Evolutionary conservation across 2,113 vertebrate genomes (phyloP).

Genomic region (Tiliqua scincoides): DNA sequence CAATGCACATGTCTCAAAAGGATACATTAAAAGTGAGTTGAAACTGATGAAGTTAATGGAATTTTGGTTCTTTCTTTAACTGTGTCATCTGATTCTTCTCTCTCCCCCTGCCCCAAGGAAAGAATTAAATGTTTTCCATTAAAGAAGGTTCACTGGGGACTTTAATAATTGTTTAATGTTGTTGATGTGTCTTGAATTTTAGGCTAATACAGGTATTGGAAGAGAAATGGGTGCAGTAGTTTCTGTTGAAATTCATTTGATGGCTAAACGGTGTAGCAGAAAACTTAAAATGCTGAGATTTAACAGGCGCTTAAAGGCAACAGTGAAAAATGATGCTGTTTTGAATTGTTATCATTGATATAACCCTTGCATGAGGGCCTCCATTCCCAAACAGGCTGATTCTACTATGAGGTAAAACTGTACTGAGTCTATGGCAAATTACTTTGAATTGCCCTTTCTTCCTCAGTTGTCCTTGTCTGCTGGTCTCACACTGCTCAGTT

Average conservation of each 20-base stretch:
- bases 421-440: no score
- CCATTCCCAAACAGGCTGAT: no score
- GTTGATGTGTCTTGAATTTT: not conserved
- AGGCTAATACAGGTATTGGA: not conserved
- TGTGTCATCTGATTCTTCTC: not conserved
- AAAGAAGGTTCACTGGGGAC: not conserved
- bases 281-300: not conserved
- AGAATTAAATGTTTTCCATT: not conserved
- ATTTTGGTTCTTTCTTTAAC: constrained; percentile 34
- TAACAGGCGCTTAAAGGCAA: not conserved
- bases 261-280: not conserved
- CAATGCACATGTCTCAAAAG: constrained; percentile 35
- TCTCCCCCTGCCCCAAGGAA: not conserved
- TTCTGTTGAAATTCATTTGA: not conserved
- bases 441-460: no score
- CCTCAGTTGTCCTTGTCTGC: no score
- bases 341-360: not conserved
- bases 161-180: not conserved
- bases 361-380: no score
- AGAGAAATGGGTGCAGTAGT: not conserved
- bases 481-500: no score
- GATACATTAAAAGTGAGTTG: constrained; percentile 33
- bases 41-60: constrained; percentile 32
- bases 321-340: not conserved
- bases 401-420: no score